phyloP scores from a whole-genome alignment of 2,797 vertebrate species.

The Chelonia mydas region DNA sequence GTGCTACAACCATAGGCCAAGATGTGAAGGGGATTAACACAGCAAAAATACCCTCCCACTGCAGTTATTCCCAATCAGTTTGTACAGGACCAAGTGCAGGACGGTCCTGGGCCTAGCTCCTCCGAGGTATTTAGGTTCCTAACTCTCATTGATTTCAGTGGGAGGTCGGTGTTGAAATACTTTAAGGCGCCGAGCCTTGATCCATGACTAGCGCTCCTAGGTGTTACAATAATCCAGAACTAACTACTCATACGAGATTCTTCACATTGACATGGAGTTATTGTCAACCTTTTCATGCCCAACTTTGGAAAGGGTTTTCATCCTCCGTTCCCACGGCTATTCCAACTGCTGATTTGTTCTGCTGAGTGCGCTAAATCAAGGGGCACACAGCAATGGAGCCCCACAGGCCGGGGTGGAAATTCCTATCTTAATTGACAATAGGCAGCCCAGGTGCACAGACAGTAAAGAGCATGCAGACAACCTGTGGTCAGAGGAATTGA shows the following conservation, averaged over 20 bases:
- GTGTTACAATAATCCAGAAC: neutral
- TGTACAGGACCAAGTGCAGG: neutral
- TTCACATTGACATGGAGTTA: too few relatives aligned
- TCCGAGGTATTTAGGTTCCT: neutral
- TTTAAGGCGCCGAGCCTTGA: neutral
- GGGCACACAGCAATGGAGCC: neutral
- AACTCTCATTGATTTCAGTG: neutral
- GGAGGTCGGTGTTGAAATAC: neutral
- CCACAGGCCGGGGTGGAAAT: neutral
- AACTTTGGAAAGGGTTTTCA: neutral
- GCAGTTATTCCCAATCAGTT: neutral
- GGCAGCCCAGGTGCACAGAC: accelerated
- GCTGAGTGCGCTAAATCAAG: neutral
- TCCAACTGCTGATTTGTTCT: neutral
- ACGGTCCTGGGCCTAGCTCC: neutral
- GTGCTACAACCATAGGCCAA: neutral
- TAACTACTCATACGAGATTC: neutral
- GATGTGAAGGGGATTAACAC: neutral
- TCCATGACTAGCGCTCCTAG: neutral
- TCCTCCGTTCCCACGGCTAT: neutral
- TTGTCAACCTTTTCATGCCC: too few relatives aligned
- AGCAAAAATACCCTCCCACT: neutral
- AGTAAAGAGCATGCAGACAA: accelerated
- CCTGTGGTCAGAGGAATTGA: neutral
- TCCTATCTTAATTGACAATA: accelerated